Percentiles rank a stretch among this genome's conserved stretches.
Conservation (phyloP, 64 coral and sea anemone species). For the Trachythela sp. region DNA sequence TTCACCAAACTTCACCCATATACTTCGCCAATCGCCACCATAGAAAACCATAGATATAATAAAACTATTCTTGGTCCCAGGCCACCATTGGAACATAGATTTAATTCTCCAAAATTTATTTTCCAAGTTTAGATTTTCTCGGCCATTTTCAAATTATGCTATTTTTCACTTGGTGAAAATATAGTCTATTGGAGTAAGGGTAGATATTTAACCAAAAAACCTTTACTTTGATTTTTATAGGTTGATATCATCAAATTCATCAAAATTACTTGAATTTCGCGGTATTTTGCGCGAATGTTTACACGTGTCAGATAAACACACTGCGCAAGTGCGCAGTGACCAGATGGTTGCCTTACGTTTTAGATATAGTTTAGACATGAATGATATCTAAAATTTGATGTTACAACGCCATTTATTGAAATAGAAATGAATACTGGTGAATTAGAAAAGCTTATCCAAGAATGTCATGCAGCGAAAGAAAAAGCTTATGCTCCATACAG, state of each 20-base stretch:
- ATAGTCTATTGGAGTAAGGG: too few relatives aligned
- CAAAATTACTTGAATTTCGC: background rate
- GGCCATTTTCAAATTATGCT: too few relatives aligned
- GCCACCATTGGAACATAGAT: background rate
- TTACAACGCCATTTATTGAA: too few relatives aligned
- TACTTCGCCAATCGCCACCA: background rate
- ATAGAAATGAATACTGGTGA: background rate
- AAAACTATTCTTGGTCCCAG: background rate
- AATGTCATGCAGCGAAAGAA: conserved; percentile 74
- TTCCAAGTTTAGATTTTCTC: too few relatives aligned
- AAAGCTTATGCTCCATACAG: conserved; percentile 84
- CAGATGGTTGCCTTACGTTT: too few relatives aligned
- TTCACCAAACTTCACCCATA: background rate
- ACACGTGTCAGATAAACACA: background rate
- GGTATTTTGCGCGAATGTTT: background rate
- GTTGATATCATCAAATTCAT: background rate
- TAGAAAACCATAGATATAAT: background rate
- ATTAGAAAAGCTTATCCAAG: conserved; percentile 40
- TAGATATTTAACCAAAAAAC: too few relatives aligned
- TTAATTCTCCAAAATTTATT: too few relatives aligned
- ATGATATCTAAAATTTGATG: too few relatives aligned
- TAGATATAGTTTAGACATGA: too few relatives aligned
- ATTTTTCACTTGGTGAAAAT: too few relatives aligned
- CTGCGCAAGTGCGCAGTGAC: too few relatives aligned
- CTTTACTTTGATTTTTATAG: too few relatives aligned